Percentiles rank a stretch among this genome's conserved stretches.
phyloP scores from a whole-genome alignment of 1,140 invertebrate species.

The Cherax quadricarinatus region DNA sequence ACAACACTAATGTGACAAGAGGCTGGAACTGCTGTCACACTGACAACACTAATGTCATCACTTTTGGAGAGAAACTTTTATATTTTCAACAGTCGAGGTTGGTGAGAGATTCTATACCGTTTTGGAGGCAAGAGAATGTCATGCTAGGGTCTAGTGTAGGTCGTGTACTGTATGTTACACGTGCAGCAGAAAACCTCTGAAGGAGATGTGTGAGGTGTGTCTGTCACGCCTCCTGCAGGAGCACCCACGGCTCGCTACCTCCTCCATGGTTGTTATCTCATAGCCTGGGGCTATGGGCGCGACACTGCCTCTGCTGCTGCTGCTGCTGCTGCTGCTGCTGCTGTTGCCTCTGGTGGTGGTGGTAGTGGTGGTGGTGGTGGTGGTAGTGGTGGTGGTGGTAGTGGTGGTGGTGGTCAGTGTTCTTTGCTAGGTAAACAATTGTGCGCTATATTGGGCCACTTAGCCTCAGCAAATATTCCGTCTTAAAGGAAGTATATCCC shows the following conservation, averaged over 20 bases:
- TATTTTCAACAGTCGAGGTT: too few relatives aligned
- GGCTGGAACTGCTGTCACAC: too few relatives aligned
- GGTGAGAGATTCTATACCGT: too few relatives aligned
- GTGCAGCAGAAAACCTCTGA: background rate
- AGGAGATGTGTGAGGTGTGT: background rate
- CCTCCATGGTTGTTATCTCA: conserved; percentile 37
- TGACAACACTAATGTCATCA: background rate
- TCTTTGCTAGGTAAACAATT: background rate
- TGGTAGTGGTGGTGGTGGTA: background rate
- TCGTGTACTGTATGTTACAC: too few relatives aligned
- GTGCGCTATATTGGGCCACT: background rate
- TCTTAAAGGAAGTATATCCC: too few relatives aligned
- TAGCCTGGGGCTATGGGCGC: conserved; percentile 15
- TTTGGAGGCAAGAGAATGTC: too few relatives aligned
- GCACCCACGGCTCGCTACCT: background rate
- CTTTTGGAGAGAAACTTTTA: too few relatives aligned
- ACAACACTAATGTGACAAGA: too few relatives aligned
- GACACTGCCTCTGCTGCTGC: background rate
- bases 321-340: background rate
- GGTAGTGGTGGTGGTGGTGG: background rate
- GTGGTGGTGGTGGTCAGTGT: background rate
- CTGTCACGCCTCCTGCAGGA: background rate
- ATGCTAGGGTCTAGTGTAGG: too few relatives aligned
- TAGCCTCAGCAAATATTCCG: background rate
- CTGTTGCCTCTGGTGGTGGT: background rate